These are phyloP conservation scores for Pammene aurita DNA, from an alignment of 2,888 invertebrate species.

Conservation along the genomic window DNA sequence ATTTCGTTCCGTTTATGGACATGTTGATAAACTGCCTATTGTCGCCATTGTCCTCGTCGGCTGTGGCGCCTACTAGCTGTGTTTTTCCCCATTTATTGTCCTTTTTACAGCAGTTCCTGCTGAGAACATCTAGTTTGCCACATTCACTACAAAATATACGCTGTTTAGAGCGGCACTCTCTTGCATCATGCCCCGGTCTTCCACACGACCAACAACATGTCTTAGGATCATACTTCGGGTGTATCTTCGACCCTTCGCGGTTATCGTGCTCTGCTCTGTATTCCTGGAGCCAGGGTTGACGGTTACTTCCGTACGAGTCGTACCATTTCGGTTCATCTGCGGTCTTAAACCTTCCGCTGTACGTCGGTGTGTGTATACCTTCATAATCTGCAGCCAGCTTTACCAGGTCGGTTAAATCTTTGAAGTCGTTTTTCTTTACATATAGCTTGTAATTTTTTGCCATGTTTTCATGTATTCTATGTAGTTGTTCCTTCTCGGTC, in stretches of 20 bases:
- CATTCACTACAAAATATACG: conserved; percentile 4
- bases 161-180: not conserved
- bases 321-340: not conserved
- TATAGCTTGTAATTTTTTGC: not conserved
- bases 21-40: too few relatives aligned
- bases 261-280: not conserved
- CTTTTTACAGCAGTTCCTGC: conserved; percentile 3
- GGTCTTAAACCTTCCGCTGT: not conserved
- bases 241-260: not conserved
- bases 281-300: too few relatives aligned
- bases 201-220: conserved; percentile 10
- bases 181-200: not conserved
- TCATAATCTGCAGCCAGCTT: not conserved
- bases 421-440: not conserved
- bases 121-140: not conserved
- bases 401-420: not conserved
- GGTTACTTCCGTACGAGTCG: too few relatives aligned
- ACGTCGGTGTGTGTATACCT: not conserved
- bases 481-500: too few relatives aligned
- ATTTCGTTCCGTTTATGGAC: too few relatives aligned
- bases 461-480: not conserved
- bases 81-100: not conserved
- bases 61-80: too few relatives aligned
- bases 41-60: too few relatives aligned
- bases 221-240: not conserved